Base-by-base conservation (phyloP, 2,797 vertebrate genomes). In the Eospalax fontanierii region DNA sequence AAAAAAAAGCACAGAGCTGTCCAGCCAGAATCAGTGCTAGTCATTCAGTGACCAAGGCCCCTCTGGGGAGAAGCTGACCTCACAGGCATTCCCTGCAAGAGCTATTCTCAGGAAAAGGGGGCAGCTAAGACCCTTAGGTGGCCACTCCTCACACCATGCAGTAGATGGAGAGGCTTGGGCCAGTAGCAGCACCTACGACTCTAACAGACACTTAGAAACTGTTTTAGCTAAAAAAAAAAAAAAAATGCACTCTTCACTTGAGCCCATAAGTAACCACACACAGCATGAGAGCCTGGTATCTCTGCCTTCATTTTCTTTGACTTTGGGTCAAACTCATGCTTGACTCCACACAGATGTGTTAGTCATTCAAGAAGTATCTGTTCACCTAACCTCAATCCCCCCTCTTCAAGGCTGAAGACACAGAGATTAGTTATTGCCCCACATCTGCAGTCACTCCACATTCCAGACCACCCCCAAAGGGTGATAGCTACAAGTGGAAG, bases 121-220 rank as follows among this genome's bases (percentile, higher is more conserved):
- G 68, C 22, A 38, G 35, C 26, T 71, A 75, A 79, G 40, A 63
- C n/a, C 57, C 6, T 0, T 7, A 0, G 1, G 15, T 19, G 35
- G 46, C 35, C 35, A 54, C 81, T 4, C 40, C 73, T 30, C 57
- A 33, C 0, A 43, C 21, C 15, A n/a, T 0, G 0, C 4, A 1
- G n/a, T 0, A 66, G n/a, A 50, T 19, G 61, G 74, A 43, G 24
- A 35, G 15, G 33, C 50, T n/a, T 10, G 4, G 4, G 46, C 43
- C 76, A 63, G 74, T 10, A 43, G 50, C 46, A 24, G n/a, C 35
- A 85, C 33, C 1, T 0, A 8, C 73, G 19, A 18, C 21, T 5
- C 33, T 19, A 43, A 59, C 50, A 22, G 68, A 8, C 68, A 40
- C 84, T 50, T 28, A 30, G 35, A 59, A 86, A 73, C 50, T 59